phyloP scores from a whole-genome alignment of 2,888 invertebrate species.

The Ecdyonurus torrentis region DNA sequence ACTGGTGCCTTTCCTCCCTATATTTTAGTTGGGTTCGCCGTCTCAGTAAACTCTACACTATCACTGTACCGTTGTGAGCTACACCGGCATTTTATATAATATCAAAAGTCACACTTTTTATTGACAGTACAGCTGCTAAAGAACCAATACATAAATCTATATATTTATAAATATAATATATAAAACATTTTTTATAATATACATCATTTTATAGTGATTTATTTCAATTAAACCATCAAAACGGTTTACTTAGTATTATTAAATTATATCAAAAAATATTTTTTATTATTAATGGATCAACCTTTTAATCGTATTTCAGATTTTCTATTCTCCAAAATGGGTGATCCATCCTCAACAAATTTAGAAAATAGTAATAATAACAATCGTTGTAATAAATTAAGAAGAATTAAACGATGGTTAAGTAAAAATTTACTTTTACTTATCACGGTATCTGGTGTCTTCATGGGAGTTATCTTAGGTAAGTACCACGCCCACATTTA shows the following conservation, averaged over 20 bases:
- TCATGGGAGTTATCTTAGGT: slow-evolving; percentile 59
- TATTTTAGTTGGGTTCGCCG: too few relatives aligned
- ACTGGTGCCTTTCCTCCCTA: too few relatives aligned
- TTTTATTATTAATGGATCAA: background rate
- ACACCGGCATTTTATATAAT: too few relatives aligned
- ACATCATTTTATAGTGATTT: background rate
- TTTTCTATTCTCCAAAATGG: slow-evolving; percentile 2
- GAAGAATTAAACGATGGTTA: slow-evolving; percentile 35
- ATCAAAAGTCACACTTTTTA: too few relatives aligned
- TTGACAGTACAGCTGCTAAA: too few relatives aligned
- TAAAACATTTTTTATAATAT: background rate
- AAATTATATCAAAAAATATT: background rate
- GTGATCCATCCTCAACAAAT: background rate
- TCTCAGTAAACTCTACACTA: too few relatives aligned
- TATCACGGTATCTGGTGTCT: slow-evolving; percentile 61
- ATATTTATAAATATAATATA: background rate
- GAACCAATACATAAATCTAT: background rate
- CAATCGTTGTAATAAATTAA: background rate
- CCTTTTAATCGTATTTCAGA: background rate
- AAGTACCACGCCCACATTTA: slow-evolving; percentile 21
- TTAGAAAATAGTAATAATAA: background rate
- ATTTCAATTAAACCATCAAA: background rate
- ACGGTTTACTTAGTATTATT: background rate
- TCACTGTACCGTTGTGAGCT: too few relatives aligned
- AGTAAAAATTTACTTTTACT: slow-evolving; percentile 61